phyloP scores from a whole-genome alignment of 2,113 vertebrate species.

The mouse (Mus musculus) region DNA sequence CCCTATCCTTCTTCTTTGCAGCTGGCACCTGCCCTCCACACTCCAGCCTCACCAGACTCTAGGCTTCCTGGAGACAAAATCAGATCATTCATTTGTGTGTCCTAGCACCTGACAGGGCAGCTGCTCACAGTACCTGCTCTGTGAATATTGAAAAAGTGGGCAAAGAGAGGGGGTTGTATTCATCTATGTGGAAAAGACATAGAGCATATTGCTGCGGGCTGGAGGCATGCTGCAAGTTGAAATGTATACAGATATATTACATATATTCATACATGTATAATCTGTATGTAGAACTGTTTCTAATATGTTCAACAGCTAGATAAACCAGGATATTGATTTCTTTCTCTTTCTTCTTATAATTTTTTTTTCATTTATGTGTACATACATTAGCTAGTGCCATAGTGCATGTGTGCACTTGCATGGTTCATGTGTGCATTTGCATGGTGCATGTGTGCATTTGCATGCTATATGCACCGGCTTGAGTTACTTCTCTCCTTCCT shows the following conservation, averaged over 20 bases:
- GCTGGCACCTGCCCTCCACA: neutral
- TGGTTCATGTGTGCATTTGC: neutral
- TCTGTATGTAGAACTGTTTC: neutral
- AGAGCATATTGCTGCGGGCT: neutral
- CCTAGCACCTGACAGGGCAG: accelerated
- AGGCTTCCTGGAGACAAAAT: neutral
- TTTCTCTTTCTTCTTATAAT: neutral
- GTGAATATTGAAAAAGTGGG: neutral
- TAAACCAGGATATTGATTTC: accelerated
- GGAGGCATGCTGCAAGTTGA: neutral
- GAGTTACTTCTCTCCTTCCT: neutral
- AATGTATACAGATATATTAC: neutral
- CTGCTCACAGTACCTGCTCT: neutral
- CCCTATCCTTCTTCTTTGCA: neutral
- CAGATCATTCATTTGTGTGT: accelerated
- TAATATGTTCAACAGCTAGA: neutral
- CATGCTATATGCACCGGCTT: neutral
- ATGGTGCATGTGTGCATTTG: neutral
- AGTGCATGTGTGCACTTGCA: neutral
- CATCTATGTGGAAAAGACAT: neutral
- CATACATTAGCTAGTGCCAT: neutral
- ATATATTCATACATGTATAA: neutral
- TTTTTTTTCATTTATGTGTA: neutral
- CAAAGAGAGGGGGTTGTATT: no score
- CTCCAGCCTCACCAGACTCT: accelerated